Evolutionary conservation across 2,888 invertebrate species (phyloP), one percentile per base, ranked within the genome.

Genomic region (Lasiommata megera): DNA sequence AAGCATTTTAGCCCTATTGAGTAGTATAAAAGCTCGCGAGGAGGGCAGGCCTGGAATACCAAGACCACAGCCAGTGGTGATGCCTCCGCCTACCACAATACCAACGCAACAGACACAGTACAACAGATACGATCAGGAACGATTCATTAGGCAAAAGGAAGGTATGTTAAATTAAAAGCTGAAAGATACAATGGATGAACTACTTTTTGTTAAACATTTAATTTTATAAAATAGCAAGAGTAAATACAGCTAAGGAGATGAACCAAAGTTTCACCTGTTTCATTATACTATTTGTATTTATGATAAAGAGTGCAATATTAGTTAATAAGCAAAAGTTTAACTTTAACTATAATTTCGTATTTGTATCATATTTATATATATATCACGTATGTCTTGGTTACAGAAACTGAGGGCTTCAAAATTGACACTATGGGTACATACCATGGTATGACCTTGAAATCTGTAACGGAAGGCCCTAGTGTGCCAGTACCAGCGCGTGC

Each of bases 81-180:
- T 92, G 73, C 94, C 94, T 0, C 94, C 93, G 0, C 90, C 94
- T 11, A 93, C 94, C 0, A 93, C 93, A 0, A 92, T 95, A 3
- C 93, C 95, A 48, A 90, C 95, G 47, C 93, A 95, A 37, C 85
- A 94, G 92, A 65, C 96, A 90, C 96, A 96, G 50, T 99, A 99
- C 89, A 99, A 98, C 93, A 96, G 99, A 93, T 99, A 99, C 92
- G 99, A 99, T 94, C 99, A 99, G 91, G 99, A 99, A 92, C 93
- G 97, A 74, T 99, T 99, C 84, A 96, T 95, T 74, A 92, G 96
- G 17, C 96, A 96, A 76, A 97, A 97, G 88, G 97, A 98, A 93
- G 95, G 95, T 95, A 73, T 65, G 18, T 37, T 36, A 37, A 1
- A 7, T 23, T 2, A 3, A 5, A 23, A 3, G 23, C 23, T 3